phyloP scores from a whole-genome alignment of 2,797 vertebrate genomes.

The Pangasius sanitwongsei region DNA sequence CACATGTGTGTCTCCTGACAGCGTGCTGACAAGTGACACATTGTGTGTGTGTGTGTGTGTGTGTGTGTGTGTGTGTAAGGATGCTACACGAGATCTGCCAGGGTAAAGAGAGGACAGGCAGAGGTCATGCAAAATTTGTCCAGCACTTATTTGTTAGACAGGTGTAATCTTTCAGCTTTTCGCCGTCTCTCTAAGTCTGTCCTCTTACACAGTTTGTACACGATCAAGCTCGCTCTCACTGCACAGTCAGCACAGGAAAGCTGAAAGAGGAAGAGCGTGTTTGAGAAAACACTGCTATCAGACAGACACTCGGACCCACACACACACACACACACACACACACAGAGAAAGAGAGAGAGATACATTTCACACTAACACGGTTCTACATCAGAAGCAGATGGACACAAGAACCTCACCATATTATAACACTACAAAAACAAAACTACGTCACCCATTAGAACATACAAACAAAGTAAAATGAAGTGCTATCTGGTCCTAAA shows the following conservation, averaged over 20 bases:
- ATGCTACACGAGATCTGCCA: not conserved
- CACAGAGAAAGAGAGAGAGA: not conserved
- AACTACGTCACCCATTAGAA: too few relatives aligned
- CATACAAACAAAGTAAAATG: too few relatives aligned
- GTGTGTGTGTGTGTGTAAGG: not conserved
- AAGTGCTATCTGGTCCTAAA: too few relatives aligned
- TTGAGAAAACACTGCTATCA: conserved; percentile 28
- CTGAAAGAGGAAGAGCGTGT: conserved; percentile 38
- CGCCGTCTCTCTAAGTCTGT: not conserved
- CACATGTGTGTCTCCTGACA: conserved; percentile 17
- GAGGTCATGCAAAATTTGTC: not conserved
- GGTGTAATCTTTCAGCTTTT: not conserved
- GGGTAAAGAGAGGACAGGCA: conserved; percentile 4
- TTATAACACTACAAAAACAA: too few relatives aligned
- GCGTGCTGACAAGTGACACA: not conserved
- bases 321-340: conserved; percentile 7
- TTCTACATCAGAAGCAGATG: too few relatives aligned
- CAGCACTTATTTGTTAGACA: conserved; percentile 4
- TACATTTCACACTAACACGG: not conserved
- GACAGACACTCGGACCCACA: conserved; percentile 7
- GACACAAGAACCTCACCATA: too few relatives aligned
- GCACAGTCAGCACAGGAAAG: conserved; percentile 48
- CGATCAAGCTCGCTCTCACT: not conserved
- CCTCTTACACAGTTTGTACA: not conserved
- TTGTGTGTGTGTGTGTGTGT: not conserved